These are phyloP conservation scores for Lasioglossum vierecki DNA, from an alignment of 2,888 invertebrate species.

Conservation along the genomic window DNA sequence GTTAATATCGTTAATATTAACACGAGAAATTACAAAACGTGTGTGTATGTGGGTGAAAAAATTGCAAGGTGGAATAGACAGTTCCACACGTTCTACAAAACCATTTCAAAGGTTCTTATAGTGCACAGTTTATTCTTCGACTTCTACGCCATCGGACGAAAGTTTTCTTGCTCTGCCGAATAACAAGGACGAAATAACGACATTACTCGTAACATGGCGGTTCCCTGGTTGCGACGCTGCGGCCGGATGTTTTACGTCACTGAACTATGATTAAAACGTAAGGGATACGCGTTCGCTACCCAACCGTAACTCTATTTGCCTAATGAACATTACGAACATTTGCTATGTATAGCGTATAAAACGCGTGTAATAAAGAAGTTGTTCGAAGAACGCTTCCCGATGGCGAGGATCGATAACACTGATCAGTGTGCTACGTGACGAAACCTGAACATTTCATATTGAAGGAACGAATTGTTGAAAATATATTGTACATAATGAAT, in stretches of 20 bases:
- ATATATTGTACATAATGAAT: neutral
- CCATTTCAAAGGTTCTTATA: neutral
- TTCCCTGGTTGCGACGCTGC: conserved; percentile 15
- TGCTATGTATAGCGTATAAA: neutral
- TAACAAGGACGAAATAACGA: conserved; percentile 44
- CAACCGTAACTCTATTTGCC: conserved; percentile 26
- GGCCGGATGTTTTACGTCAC: conserved; percentile 17
- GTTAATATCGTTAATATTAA: no score
- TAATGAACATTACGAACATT: conserved; percentile 31
- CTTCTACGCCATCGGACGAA: conserved; percentile 25
- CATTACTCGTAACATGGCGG: conserved; percentile 48
- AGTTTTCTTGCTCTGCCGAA: conserved; percentile 15
- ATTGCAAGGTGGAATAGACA: no score
- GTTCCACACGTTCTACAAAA: no score
- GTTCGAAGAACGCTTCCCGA: neutral
- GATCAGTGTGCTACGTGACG: neutral
- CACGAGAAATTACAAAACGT: neutral
- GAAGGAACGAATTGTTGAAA: neutral
- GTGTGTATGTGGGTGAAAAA: neutral
- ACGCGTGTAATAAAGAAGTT: neutral
- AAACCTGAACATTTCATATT: neutral
- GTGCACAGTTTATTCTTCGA: conserved; percentile 32
- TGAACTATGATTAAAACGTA: conserved; percentile 46
- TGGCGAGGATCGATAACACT: neutral
- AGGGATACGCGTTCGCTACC: conserved; percentile 10